phyloP scores from a whole-genome alignment of 2,113 vertebrate species.

The Delphinus delphis region DNA sequence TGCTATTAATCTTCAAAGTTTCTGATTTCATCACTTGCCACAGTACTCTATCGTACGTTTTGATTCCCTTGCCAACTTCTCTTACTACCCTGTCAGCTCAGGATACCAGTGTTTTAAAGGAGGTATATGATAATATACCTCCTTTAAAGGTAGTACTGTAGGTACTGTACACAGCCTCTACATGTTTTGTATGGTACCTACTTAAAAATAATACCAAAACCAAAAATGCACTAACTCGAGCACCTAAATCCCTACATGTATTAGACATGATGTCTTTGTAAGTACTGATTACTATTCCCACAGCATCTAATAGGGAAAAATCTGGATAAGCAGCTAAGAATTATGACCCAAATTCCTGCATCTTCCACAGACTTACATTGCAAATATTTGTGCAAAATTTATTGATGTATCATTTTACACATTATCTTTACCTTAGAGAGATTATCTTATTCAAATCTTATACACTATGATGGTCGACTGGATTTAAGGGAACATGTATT shows the following conservation, averaged over 20 bases:
- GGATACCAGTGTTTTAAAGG: not conserved
- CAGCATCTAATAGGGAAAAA: not conserved
- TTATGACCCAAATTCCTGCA: not conserved
- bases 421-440: not conserved
- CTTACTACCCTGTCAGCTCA: not conserved
- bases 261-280: not conserved
- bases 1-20: not conserved
- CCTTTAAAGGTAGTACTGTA: too few species aligned
- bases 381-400: not conserved
- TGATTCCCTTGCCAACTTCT: not conserved
- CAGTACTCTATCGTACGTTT: not conserved
- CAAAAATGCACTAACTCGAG: not conserved
- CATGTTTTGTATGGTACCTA: not conserved
- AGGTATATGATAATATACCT: not conserved
- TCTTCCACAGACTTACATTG: not conserved
- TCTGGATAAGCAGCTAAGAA: not conserved
- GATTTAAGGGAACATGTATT: not conserved
- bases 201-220: not conserved
- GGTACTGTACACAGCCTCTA: not conserved
- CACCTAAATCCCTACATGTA: not conserved
- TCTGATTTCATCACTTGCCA: not conserved
- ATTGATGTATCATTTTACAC: not conserved
- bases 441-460: not conserved
- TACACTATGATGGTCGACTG: not conserved
- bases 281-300: not conserved